Percentiles rank a stretch among this genome's conserved stretches.
Conservation (phyloP, 2,113 vertebrate genomes). For the Lagenorhynchus albirostris region DNA sequence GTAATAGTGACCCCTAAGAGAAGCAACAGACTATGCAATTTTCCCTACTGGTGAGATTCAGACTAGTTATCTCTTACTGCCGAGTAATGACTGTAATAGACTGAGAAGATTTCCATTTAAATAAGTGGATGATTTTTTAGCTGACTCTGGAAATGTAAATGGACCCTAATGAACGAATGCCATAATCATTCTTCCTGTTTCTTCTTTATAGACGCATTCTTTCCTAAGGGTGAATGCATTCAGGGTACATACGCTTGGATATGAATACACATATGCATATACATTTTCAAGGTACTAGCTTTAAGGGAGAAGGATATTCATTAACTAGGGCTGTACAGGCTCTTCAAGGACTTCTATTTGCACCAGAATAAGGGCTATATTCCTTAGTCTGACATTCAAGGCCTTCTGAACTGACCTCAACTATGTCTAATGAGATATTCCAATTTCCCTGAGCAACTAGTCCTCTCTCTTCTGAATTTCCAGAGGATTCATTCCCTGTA, state of each 20-base stretch:
- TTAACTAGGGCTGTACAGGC: constrained; percentile 24
- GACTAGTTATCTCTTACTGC: constrained; percentile 56
- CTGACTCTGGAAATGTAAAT: constrained; percentile 60
- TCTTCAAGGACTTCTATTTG: background rate
- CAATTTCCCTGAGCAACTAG: background rate
- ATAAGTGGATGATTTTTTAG: constrained; percentile 65
- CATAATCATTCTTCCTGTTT: constrained; percentile 54
- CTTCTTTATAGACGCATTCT: constrained; percentile 49
- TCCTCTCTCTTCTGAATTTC: background rate
- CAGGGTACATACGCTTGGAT: constrained; percentile 13
- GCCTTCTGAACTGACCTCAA: background rate
- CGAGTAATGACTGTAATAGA: constrained; percentile 55
- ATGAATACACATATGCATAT: background rate
- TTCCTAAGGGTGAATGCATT: constrained; percentile 26
- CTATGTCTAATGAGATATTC: background rate
- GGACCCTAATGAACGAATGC: constrained; percentile 54
- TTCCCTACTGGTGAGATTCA: constrained; percentile 55
- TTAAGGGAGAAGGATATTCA: background rate
- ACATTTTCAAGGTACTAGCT: background rate
- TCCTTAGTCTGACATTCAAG: background rate
- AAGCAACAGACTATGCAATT: constrained; percentile 4
- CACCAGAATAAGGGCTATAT: background rate
- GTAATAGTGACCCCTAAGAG: constrained; percentile 22
- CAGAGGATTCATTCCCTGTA: background rate
- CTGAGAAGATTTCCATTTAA: constrained; percentile 37